A percentile compares a stretch with the other conserved stretches of the same genome.
phyloP scores from a whole-genome alignment of 1,140 invertebrate species.

The Dendroctonus ponderosae region DNA sequence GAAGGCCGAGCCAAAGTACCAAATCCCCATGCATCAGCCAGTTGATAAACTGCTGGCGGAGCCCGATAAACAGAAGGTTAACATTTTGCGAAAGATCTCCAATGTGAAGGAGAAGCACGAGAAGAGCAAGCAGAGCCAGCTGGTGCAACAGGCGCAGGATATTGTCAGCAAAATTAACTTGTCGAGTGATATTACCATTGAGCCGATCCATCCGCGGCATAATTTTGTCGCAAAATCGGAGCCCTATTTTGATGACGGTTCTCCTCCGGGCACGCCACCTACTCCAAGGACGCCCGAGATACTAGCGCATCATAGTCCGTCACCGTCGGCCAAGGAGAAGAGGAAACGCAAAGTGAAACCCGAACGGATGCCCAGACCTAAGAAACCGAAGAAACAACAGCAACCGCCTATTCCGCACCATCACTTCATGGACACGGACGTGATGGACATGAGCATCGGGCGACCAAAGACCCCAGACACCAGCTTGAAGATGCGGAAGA shows the following conservation, averaged over 20 bases:
- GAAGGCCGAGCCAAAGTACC: constrained; percentile 37
- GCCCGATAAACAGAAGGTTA: constrained; percentile 78
- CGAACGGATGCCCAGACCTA: constrained; percentile 43
- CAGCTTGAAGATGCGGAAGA: constrained; percentile 40
- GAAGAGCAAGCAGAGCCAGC: constrained; percentile 41
- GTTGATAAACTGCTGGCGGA: constrained; percentile 72
- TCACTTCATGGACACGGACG: constrained; percentile 34
- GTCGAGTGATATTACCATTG: constrained; percentile 51
- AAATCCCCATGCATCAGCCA: constrained; percentile 33
- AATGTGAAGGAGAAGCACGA: constrained; percentile 65
- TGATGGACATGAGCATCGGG: constrained; percentile 48
- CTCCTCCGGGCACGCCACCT: constrained; percentile 57
- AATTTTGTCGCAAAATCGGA: constrained; percentile 37
- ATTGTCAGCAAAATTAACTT: constrained; percentile 43
- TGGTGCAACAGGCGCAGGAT: constrained; percentile 32
- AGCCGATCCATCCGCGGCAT: constrained; percentile 40
- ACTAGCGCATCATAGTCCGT: constrained; percentile 48
- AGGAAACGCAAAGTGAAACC: constrained; percentile 58
- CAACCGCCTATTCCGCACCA: constrained; percentile 13
- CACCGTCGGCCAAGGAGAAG: constrained; percentile 60
- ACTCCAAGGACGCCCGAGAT: constrained; percentile 61
- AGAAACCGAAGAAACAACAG: constrained; percentile 7
- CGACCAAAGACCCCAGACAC: constrained; percentile 67
- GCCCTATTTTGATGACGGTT: constrained; percentile 55
- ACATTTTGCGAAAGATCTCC: constrained; percentile 83